Percentiles rank a stretch among this genome's conserved stretches.
Evolutionary conservation across 2,797 vertebrate genomes (phyloP).

Genomic region (Danio tinwini): DNA sequence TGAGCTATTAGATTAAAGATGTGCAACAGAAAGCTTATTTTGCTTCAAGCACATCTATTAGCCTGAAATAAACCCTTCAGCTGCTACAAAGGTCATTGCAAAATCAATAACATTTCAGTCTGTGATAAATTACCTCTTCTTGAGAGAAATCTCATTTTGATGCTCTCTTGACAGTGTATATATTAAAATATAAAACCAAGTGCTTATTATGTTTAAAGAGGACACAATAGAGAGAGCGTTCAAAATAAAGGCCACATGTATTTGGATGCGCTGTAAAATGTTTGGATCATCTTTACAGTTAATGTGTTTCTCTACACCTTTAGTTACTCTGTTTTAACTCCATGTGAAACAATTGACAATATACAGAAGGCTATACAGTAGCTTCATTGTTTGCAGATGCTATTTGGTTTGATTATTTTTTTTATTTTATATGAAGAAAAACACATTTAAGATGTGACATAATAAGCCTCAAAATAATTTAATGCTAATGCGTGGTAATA

Average conservation of each 20-base stretch:
- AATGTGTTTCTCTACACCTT: no score
- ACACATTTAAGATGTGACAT: no score
- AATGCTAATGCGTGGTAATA: no score
- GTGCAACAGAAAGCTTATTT: constrained; percentile 1
- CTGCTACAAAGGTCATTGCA: constrained; percentile 58
- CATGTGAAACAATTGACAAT: no score
- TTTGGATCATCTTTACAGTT: background rate
- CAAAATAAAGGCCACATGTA: background rate
- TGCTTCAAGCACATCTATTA: constrained; percentile 56
- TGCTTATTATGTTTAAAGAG: background rate
- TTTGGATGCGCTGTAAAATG: background rate
- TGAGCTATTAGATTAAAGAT: constrained; percentile 11
- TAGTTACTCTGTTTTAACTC: background rate
- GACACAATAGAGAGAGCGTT: background rate
- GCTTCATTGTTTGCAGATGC: no score
- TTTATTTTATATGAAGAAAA: no score
- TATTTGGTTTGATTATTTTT: no score
- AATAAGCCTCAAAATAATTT: no score
- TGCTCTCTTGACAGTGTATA: background rate
- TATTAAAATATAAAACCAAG: constrained; percentile 19
- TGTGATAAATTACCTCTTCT: constrained; percentile 25
- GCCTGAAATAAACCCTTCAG: constrained; percentile 57
- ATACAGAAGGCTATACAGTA: no score
- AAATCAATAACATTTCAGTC: constrained; percentile 62
- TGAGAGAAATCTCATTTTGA: constrained; percentile 33